Percentiles rank a stretch among this genome's conserved stretches.
phyloP scores from a whole-genome alignment of 2,888 invertebrate species.

The Agonum fuliginosum region DNA sequence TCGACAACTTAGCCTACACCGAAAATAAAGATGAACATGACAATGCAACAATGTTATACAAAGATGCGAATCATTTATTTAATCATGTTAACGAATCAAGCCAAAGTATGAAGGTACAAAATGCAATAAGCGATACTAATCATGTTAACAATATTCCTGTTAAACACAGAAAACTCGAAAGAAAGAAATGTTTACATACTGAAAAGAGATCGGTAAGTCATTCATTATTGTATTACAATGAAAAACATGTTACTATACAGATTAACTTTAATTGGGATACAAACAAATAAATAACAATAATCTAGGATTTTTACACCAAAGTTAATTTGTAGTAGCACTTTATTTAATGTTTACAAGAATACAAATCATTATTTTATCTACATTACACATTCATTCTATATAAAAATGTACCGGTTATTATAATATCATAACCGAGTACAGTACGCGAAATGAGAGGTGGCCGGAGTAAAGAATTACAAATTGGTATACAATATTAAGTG shows the following conservation, averaged over 20 bases:
- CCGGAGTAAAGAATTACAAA: too few relatives aligned
- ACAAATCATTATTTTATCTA: too few relatives aligned
- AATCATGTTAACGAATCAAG: slow-evolving; percentile 34
- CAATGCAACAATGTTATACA: slow-evolving; percentile 17
- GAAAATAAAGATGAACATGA: slow-evolving; percentile 64
- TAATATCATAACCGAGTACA: too few relatives aligned
- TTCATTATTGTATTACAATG: too few relatives aligned
- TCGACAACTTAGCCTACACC: slow-evolving; percentile 68
- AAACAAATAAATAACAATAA: background rate
- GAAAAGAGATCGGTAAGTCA: slow-evolving; percentile 42
- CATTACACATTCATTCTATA: too few relatives aligned
- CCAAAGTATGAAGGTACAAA: slow-evolving; percentile 61
- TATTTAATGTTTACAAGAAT: too few relatives aligned
- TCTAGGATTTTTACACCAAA: background rate
- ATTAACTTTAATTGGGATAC: background rate
- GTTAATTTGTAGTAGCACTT: too few relatives aligned
- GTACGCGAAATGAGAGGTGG: too few relatives aligned
- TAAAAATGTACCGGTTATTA: too few relatives aligned
- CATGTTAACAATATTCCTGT: slow-evolving; percentile 1
- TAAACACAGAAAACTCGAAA: slow-evolving; percentile 33
- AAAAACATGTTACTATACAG: background rate
- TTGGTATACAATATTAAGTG: too few relatives aligned
- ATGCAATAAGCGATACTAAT: slow-evolving; percentile 3
- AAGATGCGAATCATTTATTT: slow-evolving; percentile 45
- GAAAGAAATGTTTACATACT: slow-evolving; percentile 43